Evolutionary conservation across 1,140 invertebrate species (phyloP).

Genomic region (Rhyacophila brunnea): DNA sequence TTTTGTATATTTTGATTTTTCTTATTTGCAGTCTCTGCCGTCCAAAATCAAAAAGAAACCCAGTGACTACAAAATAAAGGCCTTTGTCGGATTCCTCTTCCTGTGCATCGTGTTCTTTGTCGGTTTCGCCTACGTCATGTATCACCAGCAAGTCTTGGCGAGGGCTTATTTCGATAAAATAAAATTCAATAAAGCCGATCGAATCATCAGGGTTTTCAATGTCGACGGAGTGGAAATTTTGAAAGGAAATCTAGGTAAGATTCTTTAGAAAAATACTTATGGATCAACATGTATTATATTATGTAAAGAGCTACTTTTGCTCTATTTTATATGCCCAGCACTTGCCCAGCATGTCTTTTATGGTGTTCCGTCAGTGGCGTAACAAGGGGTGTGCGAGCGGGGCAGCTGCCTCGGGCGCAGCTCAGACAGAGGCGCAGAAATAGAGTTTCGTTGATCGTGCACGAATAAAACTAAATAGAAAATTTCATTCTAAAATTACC

Average conservation of each 20-base stretch:
- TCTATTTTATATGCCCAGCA: too few relatives aligned
- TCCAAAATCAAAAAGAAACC: slow-evolving; percentile 64
- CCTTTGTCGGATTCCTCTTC: slow-evolving; percentile 78
- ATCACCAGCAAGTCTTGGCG: slow-evolving; percentile 77
- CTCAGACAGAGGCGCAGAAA: too few relatives aligned
- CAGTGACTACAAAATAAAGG: slow-evolving; percentile 71
- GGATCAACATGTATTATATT: too few relatives aligned
- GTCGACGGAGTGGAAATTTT: slow-evolving; percentile 70
- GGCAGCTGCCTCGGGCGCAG: too few relatives aligned
- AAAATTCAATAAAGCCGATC: slow-evolving; percentile 77
- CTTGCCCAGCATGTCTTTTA: too few relatives aligned
- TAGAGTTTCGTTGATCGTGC: too few relatives aligned
- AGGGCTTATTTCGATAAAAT: slow-evolving; percentile 80
- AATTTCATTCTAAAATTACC: too few relatives aligned
- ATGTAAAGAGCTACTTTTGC: too few relatives aligned
- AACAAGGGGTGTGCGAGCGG: too few relatives aligned
- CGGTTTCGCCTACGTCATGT: slow-evolving; percentile 78
- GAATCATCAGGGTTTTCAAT: slow-evolving; percentile 72
- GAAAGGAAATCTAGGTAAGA: slow-evolving; percentile 63
- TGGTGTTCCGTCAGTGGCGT: too few relatives aligned
- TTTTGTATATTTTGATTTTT: not conserved
- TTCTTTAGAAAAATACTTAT: too few relatives aligned
- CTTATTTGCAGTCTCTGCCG: slow-evolving; percentile 46
- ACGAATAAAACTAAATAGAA: too few relatives aligned
- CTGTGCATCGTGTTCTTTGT: slow-evolving; percentile 77